phyloP scores from a whole-genome alignment of 2,113 vertebrate species.

The Lates calcarifer region DNA sequence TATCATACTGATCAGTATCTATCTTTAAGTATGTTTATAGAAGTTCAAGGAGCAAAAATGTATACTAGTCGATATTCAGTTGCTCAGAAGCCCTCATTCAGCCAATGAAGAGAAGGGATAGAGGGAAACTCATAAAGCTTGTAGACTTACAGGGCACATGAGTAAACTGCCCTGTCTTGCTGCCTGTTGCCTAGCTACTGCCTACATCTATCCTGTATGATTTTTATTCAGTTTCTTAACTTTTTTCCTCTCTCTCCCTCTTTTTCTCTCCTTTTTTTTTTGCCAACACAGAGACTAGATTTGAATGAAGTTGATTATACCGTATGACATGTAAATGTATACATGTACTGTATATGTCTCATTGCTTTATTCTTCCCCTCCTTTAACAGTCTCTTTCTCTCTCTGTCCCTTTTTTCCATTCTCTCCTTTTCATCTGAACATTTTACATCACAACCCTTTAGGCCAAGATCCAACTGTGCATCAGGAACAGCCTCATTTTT shows the following conservation, averaged over 20 bases:
- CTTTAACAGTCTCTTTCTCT: not conserved
- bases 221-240: slow-evolving; percentile 36
- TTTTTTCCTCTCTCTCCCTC: no score
- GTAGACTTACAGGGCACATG: slow-evolving; percentile 50
- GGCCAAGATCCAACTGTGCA: not conserved
- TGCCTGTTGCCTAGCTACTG: slow-evolving; percentile 80
- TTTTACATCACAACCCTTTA: not conserved
- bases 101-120: slow-evolving; percentile 44
- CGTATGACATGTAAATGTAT: not conserved
- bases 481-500: slow-evolving; percentile 14
- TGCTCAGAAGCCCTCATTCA: slow-evolving; percentile 14
- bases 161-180: slow-evolving; percentile 62
- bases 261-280: not conserved
- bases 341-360: not conserved
- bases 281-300: slow-evolving; percentile 4
- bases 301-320: slow-evolving; percentile 41
- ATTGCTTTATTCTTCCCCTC: not conserved
- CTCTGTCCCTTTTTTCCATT: not conserved
- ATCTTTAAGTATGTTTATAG: not conserved
- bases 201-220: slow-evolving; percentile 58
- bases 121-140: slow-evolving; percentile 64
- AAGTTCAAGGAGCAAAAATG: not conserved
- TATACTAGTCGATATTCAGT: no score
- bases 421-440: not conserved
- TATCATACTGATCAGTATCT: not conserved